Evolutionary conservation across 2,888 invertebrate species (phyloP), one percentile per base, ranked within the genome.

Genomic region (Linnaemya tessellans): DNA sequence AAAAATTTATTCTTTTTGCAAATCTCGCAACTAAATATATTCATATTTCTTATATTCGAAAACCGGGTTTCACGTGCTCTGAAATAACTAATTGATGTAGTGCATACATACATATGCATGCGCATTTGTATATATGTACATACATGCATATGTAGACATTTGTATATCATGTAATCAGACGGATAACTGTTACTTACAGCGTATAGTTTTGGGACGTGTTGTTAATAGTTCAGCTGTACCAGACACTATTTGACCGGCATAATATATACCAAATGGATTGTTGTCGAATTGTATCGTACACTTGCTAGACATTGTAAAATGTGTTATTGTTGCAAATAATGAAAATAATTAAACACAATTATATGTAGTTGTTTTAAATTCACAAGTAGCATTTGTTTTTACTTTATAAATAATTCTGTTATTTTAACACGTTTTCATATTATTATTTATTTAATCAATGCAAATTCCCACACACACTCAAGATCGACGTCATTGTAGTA

Each of bases 231-330:
- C 91, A 35, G 91, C 91, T 64, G 90, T 89, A 25, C 92, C 92
- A 84, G 92, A 91, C 43, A 92, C 88, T 46, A 89, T 87, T 84
- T 92, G 92, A 25, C 92, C 92, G 82, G 92, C 92, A 88, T 91
- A 92, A 77, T 90, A 92, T 56, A 92, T 90, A n/a, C 90, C 90
- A 74, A 90, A 82, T 38, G 91, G 90, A 87, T 89, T 90, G 74
- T 89, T 92, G 78, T 92, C 92, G 71, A 92, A 92, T 71, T 84
- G 87, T 67, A 92, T 90, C n/a, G 88, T 90, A 60, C 91, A 92
- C 85, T 91, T 91, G 82, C 91, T 92, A 54, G 91, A 88, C 92
- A 92, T 92, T 82, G 18, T 60, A 20, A 49, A 5, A 46, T 68
- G 43, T 2, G 3, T 30, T 77, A 22, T 56, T 60, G n/a, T 46